Conservation (phyloP, 2,797 vertebrate genomes). For the Pogonophryne albipinna region DNA sequence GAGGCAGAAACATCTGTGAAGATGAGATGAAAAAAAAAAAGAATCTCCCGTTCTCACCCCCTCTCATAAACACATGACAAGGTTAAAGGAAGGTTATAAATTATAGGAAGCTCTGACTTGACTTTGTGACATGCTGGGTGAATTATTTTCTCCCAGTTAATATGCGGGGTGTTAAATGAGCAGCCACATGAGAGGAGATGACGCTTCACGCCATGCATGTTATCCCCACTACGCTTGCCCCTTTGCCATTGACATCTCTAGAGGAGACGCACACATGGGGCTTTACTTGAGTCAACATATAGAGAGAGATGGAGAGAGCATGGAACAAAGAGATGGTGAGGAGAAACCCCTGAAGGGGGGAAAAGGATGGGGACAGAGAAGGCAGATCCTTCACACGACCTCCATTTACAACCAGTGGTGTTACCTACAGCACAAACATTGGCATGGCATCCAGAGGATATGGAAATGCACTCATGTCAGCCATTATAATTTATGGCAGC, state of each 20-base stretch:
- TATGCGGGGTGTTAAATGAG: conserved; percentile 63
- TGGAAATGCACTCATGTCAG: conserved; percentile 50
- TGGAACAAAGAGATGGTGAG: conserved; percentile 4
- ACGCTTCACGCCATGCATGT: conserved; percentile 31
- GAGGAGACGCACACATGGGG: conserved; percentile 16
- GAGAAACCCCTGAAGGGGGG: conserved; percentile 23
- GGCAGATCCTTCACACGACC: conserved; percentile 67
- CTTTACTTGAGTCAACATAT: conserved; percentile 36
- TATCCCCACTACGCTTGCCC: conserved; percentile 16
- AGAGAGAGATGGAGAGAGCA: conserved; percentile 24
- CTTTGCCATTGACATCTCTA: conserved; percentile 18
- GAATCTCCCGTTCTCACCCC: conserved; percentile 15
- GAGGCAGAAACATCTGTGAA: conserved; percentile 57
- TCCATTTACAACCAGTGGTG: conserved; percentile 45
- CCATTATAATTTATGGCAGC: conserved; percentile 53
- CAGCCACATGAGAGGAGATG: conserved; percentile 31
- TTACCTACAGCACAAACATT: conserved; percentile 61
- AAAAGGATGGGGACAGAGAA: conserved; percentile 9
- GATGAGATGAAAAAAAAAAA: conserved; percentile 20
- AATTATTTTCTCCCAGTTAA: conserved; percentile 41
- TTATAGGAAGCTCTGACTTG: conserved; percentile 43
- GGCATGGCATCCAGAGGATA: conserved; percentile 54
- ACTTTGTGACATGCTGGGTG: conserved; percentile 16
- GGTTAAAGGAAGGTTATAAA: conserved; percentile 72
- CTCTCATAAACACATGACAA: conserved; percentile 50